A percentile compares a stretch with the other conserved stretches of the same genome.
Conservation (phyloP, 1,140 invertebrate genomes). For the Listronotus oregonensis region DNA sequence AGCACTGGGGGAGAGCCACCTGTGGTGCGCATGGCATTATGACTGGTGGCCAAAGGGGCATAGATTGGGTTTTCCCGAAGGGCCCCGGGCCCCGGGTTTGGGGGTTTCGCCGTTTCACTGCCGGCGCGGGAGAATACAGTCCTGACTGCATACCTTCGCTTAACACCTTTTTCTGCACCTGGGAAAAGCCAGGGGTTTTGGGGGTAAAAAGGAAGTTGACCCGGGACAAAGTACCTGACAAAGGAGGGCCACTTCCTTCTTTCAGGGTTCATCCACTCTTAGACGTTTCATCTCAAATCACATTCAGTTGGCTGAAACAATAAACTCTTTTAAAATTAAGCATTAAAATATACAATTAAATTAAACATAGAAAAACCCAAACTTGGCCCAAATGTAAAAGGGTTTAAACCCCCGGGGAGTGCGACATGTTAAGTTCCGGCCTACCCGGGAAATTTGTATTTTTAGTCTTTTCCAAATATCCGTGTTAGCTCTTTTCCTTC, state of each 20-base stretch:
- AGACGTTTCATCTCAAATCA: constrained; percentile 70
- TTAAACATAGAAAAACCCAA: too few species aligned
- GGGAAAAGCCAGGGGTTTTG: constrained; percentile 45
- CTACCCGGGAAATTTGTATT: too few species aligned
- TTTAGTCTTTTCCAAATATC: too few species aligned
- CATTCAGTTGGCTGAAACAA: constrained; percentile 60
- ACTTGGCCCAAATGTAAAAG: too few species aligned
- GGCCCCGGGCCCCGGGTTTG: constrained; percentile 49
- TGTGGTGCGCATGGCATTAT: constrained; percentile 45
- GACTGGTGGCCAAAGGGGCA: constrained; percentile 44
- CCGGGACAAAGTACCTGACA: constrained; percentile 41
- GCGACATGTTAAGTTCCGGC: too few species aligned
- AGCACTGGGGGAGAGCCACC: constrained; percentile 43
- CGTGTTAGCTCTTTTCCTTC: too few species aligned
- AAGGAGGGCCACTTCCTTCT: constrained; percentile 43
- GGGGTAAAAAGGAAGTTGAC: constrained; percentile 42
- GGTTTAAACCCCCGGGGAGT: too few species aligned
- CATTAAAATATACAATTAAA: not conserved
- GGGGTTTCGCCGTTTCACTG: constrained; percentile 54
- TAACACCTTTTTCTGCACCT: constrained; percentile 54
- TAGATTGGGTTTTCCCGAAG: constrained; percentile 46
- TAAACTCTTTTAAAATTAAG: not conserved
- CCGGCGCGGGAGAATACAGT: constrained; percentile 52
- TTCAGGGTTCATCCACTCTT: constrained; percentile 64
- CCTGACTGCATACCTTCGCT: constrained; percentile 59